Percentiles rank a stretch among this genome's conserved stretches.
These are phyloP conservation scores for Bos javanicus DNA, from an alignment of 2,113 vertebrate species.

Conservation along the genomic window DNA sequence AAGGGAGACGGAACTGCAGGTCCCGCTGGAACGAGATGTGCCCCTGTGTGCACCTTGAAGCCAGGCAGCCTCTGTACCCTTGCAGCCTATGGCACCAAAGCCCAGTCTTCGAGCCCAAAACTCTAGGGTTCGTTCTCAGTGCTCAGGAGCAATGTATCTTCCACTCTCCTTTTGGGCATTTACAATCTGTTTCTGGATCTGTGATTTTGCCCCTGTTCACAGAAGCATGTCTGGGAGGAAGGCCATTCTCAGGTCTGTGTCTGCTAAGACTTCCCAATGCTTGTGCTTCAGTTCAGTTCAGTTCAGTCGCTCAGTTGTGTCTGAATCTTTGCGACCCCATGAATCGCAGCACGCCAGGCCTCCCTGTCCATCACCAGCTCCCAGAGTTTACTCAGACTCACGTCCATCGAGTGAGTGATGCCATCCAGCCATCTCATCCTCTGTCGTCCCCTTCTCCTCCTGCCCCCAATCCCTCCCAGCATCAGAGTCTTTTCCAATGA, in stretches of 20 bases:
- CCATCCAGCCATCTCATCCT: too few species aligned
- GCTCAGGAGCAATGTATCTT: not conserved
- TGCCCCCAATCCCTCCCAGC: too few species aligned
- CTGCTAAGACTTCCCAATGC: not conserved
- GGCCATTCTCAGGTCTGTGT: slow-evolving; percentile 2
- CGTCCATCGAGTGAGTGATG: too few species aligned
- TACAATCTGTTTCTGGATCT: slow-evolving; percentile 2
- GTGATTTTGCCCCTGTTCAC: slow-evolving; percentile 13
- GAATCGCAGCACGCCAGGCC: too few species aligned
- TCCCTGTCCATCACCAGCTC: too few species aligned
- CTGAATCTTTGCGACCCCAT: too few species aligned
- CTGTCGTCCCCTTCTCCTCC: too few species aligned
- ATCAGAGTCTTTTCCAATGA: too few species aligned
- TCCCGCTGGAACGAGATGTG: not conserved
- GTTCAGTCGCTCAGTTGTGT: too few species aligned
- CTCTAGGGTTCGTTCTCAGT: not conserved
- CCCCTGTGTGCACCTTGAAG: not conserved
- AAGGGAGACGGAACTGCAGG: not conserved
- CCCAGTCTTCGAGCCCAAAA: not conserved
- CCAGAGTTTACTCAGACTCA: too few species aligned
- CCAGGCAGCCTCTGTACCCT: not conserved
- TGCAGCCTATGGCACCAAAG: not conserved
- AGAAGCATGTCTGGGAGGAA: not conserved
- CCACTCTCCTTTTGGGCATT: not conserved
- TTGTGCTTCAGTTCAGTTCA: not conserved